These are phyloP conservation scores for Oligia fasciuncula DNA, from an alignment of 2,888 invertebrate genomes.

Conservation along the genomic window DNA sequence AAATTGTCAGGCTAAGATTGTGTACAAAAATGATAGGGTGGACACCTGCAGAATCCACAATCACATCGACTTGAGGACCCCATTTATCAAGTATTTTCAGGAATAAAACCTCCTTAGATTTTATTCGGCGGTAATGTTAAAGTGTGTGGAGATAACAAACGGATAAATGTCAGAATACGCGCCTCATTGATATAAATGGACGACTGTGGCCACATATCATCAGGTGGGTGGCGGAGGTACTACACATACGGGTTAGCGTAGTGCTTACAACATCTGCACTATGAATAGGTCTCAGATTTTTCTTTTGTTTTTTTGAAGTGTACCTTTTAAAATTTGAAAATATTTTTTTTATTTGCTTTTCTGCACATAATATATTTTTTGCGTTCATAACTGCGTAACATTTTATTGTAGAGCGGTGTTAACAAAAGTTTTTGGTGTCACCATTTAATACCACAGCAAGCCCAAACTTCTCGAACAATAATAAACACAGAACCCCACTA, in stretches of 20 bases:
- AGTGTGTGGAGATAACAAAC: conserved; percentile 51
- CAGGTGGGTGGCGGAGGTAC: conserved; percentile 66
- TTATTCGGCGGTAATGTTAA: conserved; percentile 54
- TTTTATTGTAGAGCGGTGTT: neutral
- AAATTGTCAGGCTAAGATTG: conserved; percentile 31
- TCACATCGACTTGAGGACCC: conserved; percentile 30
- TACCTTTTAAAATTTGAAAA: neutral
- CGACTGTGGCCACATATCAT: conserved; percentile 67
- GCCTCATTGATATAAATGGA: conserved; percentile 67
- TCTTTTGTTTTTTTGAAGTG: neutral
- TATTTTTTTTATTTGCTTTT: neutral
- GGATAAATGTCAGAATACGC: conserved; percentile 55
- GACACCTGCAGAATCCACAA: conserved; percentile 54
- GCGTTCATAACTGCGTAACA: neutral
- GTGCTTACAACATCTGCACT: conserved; percentile 31
- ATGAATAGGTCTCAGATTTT: conserved; percentile 2
- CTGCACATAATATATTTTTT: neutral
- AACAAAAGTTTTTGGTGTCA: conserved; percentile 37
- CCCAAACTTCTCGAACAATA: conserved; percentile 53
- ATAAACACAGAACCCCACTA: conserved; percentile 55
- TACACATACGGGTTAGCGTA: conserved; percentile 23
- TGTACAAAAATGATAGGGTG: conserved; percentile 30
- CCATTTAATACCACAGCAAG: conserved; percentile 47
- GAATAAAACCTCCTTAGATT: conserved; percentile 45
- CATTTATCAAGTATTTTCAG: conserved; percentile 51